Base-by-base conservation (phyloP, 2,797 vertebrate genomes). In the Fistularia commersonii region DNA sequence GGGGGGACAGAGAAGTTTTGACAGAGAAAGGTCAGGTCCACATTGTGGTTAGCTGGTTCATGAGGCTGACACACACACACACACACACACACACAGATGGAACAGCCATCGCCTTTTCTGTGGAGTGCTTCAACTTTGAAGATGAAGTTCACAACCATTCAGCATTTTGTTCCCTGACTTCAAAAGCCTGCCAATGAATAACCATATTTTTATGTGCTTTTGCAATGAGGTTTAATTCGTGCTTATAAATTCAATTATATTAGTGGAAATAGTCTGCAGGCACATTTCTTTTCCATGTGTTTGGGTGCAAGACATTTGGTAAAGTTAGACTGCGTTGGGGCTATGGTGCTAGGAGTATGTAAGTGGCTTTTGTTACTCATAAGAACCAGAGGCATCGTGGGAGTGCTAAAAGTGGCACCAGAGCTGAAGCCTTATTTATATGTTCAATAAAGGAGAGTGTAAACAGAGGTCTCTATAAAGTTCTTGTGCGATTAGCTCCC, bases 391-490 rank as follows among this genome's bases (percentile, higher is more conserved):
- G 77, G 32, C 63, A 80, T 61, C 81, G 47, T 69, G 79, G 69
- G 68, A 77, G 64, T 2, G 45, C 56, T 82, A 81, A 83, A 89
- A 80, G 70, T 69, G 78, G 76, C 79, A 76, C 72, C 65, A 67
- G 60, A 48, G 59, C 66, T 9, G 1, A 32, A 41, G 52, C n/a
- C 63, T 85, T 83, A 86, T 89, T 89, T 87, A 90, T 85, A 79
- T 5, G 56, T 79, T 83, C 82, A 88, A 87, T 90, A 87, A 88
- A 86, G 63, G 35, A 43, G 52, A 82, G 72, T 55, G 72, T 87
- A 88, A 89, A 88, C 82, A 86, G 68, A 65, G 63, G 76, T 80
- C 73, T 85, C 84, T 80, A 86, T 89, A 87, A 84, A 85, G 41
- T 54, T 75, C 74, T 79, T 69, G 64, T 66, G 42, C 36, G 64